These are phyloP conservation scores for Parazoanthus swiftii DNA, from an alignment of 92 coral and sea anemone species.

Conservation along the genomic window DNA sequence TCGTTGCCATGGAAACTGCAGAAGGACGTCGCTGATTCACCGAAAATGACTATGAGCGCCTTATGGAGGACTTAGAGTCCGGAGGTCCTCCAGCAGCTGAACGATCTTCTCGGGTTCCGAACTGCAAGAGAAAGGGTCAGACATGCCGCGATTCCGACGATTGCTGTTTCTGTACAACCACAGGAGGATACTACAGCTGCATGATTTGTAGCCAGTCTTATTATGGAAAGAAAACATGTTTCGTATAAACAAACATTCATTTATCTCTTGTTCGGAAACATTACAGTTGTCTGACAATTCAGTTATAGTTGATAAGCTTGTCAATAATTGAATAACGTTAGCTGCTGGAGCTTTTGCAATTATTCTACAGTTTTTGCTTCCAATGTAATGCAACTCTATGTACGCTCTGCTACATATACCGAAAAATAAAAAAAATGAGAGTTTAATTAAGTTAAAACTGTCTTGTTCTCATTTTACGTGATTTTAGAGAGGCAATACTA, in stretches of 20 bases:
- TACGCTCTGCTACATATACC: too few species aligned
- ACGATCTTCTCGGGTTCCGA: background rate
- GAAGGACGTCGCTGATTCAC: background rate
- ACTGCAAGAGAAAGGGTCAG: background rate
- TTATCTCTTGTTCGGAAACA: too few species aligned
- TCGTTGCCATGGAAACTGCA: background rate
- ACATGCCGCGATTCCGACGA: background rate
- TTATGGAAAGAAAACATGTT: background rate
- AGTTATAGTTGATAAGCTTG: background rate
- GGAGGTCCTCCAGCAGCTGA: background rate
- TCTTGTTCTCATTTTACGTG: too few species aligned
- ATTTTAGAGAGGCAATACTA: too few species aligned
- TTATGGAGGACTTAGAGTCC: background rate
- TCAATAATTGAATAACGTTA: too few species aligned
- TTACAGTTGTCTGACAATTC: too few species aligned
- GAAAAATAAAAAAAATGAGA: too few species aligned
- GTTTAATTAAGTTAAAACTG: too few species aligned
- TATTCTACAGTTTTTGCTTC: too few species aligned
- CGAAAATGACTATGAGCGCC: background rate
- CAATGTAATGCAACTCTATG: too few species aligned
- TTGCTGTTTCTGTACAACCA: background rate
- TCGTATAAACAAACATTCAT: background rate
- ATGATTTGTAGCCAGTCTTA: background rate
- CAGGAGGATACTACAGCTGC: conserved; percentile 4
- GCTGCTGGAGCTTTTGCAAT: too few species aligned